These are phyloP conservation scores for Trachelipus rathkii DNA, from an alignment of 1,140 invertebrate genomes.

Conservation along the genomic window DNA sequence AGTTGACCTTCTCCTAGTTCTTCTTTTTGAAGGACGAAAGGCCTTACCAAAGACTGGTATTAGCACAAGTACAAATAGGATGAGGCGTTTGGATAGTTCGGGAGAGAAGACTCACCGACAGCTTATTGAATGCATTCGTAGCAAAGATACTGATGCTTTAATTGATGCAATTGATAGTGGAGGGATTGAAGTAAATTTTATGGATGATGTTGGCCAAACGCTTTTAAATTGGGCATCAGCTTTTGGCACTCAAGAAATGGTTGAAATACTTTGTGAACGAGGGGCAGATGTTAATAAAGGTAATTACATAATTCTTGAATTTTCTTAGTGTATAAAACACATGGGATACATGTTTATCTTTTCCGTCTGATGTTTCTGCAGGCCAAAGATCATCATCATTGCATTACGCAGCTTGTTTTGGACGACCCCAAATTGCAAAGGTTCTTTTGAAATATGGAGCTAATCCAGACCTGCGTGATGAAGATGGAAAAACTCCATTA, in stretches of 20 bases:
- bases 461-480: slow-evolving; percentile 95
- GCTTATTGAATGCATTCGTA: slow-evolving; percentile 95
- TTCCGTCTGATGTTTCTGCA: slow-evolving; percentile 42
- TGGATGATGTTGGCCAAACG: slow-evolving; percentile 98
- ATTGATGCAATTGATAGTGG: slow-evolving; percentile 61
- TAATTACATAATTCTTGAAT: slow-evolving; percentile 42
- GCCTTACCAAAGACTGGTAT: slow-evolving; percentile 65
- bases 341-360: no score
- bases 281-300: slow-evolving; percentile 74
- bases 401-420: slow-evolving; percentile 98
- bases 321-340: no score
- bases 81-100: slow-evolving; percentile 72
- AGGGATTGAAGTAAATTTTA: slow-evolving; percentile 95
- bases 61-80: slow-evolving; percentile 54
- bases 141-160: slow-evolving; percentile 95
- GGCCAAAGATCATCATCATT: slow-evolving; percentile 92
- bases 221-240: slow-evolving; percentile 98
- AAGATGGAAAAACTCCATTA: slow-evolving; percentile 94
- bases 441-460: slow-evolving; percentile 91
- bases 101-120: slow-evolving; percentile 94
- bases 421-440: slow-evolving; percentile 90
- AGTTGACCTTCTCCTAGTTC: slow-evolving; percentile 86
- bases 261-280: slow-evolving; percentile 95
- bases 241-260: slow-evolving; percentile 97
- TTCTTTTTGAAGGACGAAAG: slow-evolving; percentile 92